Evolutionary conservation across 92 coral and sea anemone species (phyloP).

Genomic region (Palythoa heliodiscus): DNA sequence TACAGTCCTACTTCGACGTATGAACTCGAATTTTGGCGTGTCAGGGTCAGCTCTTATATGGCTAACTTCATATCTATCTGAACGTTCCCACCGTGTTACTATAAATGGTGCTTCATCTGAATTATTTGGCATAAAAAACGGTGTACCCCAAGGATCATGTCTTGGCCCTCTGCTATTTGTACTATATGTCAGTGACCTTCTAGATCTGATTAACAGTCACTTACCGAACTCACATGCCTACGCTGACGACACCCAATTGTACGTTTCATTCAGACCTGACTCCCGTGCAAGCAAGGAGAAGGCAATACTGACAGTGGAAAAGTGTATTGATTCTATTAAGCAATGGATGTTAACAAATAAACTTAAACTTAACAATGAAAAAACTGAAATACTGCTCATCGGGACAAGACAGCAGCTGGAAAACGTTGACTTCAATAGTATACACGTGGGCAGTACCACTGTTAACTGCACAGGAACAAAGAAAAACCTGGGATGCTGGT

Average conservation of each 20-base stretch:
- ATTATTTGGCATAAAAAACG: conserved; percentile 6
- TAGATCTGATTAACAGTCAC: conserved; percentile 36
- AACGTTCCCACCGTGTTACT: conserved; percentile 43
- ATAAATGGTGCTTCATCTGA: conserved; percentile 31
- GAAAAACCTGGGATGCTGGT: conserved; percentile 41
- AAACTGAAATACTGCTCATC: conserved; percentile 35
- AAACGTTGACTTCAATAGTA: conserved; percentile 29
- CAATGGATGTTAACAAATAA: conserved; percentile 37
- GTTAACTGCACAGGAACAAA: conserved; percentile 9
- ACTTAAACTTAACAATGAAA: no score
- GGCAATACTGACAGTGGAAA: conserved; percentile 35
- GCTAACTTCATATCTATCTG: conserved; percentile 41
- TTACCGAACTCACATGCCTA: conserved; percentile 37
- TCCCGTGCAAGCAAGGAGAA: conserved; percentile 13
- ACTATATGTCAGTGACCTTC: conserved; percentile 31
- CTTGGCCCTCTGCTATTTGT: conserved; percentile 46
- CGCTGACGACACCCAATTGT: conserved; percentile 43
- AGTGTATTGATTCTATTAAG: conserved; percentile 31
- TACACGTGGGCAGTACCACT: conserved; percentile 25
- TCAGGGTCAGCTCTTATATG: conserved; percentile 39
- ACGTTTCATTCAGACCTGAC: conserved; percentile 41
- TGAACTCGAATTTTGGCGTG: conserved; percentile 44
- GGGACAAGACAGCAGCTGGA: conserved; percentile 48
- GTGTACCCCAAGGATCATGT: conserved; percentile 50
- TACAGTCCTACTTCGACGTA: conserved; percentile 43